Evolutionary conservation across 2,888 invertebrate species (phyloP).

Genomic region (Apocheima hispidaria): DNA sequence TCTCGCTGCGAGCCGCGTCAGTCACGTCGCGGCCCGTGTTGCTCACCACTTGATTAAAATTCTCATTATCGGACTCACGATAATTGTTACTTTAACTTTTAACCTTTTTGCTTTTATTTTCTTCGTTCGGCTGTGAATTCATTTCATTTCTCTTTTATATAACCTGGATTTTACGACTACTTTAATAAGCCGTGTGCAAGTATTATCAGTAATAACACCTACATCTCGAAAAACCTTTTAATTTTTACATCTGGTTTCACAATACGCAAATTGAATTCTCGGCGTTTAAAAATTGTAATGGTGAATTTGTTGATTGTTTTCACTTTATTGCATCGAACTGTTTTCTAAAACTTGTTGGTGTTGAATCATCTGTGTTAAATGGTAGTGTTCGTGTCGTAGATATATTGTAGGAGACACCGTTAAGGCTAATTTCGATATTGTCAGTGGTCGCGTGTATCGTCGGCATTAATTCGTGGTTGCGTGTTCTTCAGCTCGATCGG

Average conservation of each 20-base stretch:
- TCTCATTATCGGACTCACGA: slow-evolving; percentile 17
- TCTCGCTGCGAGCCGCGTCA: slow-evolving; percentile 26
- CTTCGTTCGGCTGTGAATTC: slow-evolving; percentile 41
- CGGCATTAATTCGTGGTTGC: slow-evolving; percentile 61
- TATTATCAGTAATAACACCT: slow-evolving; percentile 62
- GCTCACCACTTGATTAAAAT: slow-evolving; percentile 28
- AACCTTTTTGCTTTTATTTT: slow-evolving; percentile 32
- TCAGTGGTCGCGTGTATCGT: slow-evolving; percentile 60
- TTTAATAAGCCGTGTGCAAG: slow-evolving; percentile 54
- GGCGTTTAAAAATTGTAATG: slow-evolving; percentile 25
- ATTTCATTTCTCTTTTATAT: slow-evolving; percentile 57
- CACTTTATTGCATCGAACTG: slow-evolving; percentile 33
- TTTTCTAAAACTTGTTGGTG: slow-evolving; percentile 29
- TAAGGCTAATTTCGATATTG: slow-evolving; percentile 57
- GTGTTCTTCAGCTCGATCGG: slow-evolving; percentile 69
- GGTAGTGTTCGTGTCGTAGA: slow-evolving; percentile 34
- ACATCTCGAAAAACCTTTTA: slow-evolving; percentile 20
- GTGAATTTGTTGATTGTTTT: slow-evolving; percentile 30
- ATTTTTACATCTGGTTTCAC: slow-evolving; percentile 18
- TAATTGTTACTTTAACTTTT: slow-evolving; percentile 36
- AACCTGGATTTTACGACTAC: slow-evolving; percentile 56
- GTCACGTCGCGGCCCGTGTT: slow-evolving; percentile 25
- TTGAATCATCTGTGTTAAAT: slow-evolving; percentile 22
- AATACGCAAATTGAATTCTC: slow-evolving; percentile 15
- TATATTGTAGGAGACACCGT: slow-evolving; percentile 49